Base-by-base conservation (phyloP, 2,888 invertebrate species). In the Xiphydria camelus region DNA sequence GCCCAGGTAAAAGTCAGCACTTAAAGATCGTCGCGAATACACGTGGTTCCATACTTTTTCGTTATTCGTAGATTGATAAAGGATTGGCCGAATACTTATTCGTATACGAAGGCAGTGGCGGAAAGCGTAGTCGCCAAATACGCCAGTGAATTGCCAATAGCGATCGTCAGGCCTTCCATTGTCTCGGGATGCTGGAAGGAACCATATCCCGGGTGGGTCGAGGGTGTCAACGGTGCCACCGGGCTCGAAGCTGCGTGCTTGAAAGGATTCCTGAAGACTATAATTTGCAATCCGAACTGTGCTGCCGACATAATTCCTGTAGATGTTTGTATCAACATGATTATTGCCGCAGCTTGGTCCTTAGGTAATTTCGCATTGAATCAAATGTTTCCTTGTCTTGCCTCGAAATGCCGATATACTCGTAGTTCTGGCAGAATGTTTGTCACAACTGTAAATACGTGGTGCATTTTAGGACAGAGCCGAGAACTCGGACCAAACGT, bases 221-320 rank as follows among this genome's bases (percentile, higher is more conserved):
- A 88, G 67, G 87, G 85, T 69, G 82, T 83, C 51, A 85, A 85
- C 62, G 88, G 88, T 1, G 84, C 86, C 21, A 83, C 86, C 59
- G 87, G 78, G 19, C 78, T 82, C 50, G 74, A 83, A 49, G 80
- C 80, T 19, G 81, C 82, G 2, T 79, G 80, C 25, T 80, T 83
- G 14, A 85, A 84, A 69, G 85, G 82, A 17, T 68, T 82, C 42
- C 69, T 82, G 51, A 70, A 80, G 35, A 78, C 78, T 26, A 1
- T 26, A 3, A 10, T 9, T 9, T 1, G 34, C 73, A 75, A 63
- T 78, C 78, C 19, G 7, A 26, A 26, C 1, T 6, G 6, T 1
- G 83, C 86, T 7, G 89, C 93, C 41, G 94, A 95, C 71, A 79
- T 94, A 47, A 87, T 94, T 19, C 94, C 94, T 0, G 94, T 94